Base-by-base conservation (phyloP, 2,113 vertebrate species). In the Butorides virescens region DNA sequence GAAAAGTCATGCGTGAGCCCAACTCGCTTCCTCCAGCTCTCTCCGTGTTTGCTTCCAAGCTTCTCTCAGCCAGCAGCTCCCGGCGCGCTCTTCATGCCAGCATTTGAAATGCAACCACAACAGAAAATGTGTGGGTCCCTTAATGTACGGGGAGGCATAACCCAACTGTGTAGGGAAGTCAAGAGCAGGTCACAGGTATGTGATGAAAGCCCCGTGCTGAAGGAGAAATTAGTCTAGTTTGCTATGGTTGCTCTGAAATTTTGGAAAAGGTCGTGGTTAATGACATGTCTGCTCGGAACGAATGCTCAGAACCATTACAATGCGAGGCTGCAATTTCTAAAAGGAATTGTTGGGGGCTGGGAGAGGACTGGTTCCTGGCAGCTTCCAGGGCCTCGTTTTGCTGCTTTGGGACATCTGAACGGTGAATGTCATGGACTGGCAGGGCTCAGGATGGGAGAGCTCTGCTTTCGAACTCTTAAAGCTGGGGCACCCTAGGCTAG, bases 11-110 rank as follows among this genome's bases (percentile, higher is more conserved):
- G n/a, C 4, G 4, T 46, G 42, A 91, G 49, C 53, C 56, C 68
- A 73, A 1, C 20, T 91, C 8, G 1, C 62, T 56, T 81, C 37
- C 16, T 84, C 3, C 42, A 18, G 16, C 44, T 84, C 36, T 32
- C 58, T 87, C 67, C 3, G 0, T 46, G 15, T 68, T 86, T 55
- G 32, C 42, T 81, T 91, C 44, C 30, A 56, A 72, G 47, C 61
- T 68, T 1, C 36, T 73, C 71, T 80, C 32, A 78, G 65, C 59
- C 86, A 74, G 47, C 70, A 66, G 67, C 79, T 93, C 71, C 74
- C 0, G 0, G 59, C 25, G 1, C 8, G 30, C 20, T 90, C 37
- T 19, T n/a, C 29, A 11, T 16, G 42, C 50, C 65, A 79, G 18
- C 29, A 8, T 82, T 55, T 62, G 39, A 32, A 92, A 88, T 23